Evolutionary conservation across 64 coral and sea anemone genomes (phyloP), one percentile per base, ranked within the genome.

Genomic region (Orbicella faveolata): DNA sequence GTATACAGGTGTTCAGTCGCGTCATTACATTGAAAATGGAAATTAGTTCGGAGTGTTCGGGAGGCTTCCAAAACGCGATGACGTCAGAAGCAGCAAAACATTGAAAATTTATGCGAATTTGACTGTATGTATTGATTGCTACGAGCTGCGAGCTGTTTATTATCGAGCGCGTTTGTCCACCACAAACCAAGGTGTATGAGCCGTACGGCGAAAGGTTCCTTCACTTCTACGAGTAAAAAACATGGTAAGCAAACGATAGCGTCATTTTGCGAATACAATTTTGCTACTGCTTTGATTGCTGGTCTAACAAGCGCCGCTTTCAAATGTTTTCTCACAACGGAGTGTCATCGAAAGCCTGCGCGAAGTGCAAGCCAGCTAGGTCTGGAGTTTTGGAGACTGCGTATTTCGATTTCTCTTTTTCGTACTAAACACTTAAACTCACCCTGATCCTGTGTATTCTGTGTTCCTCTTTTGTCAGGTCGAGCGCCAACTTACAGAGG

Each of bases 401-500:
- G 25, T 26, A 6, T 67, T 70, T 23, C 2, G 7, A 70, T 25
- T 69, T 70, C 9, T 25, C 9, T 2, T 21, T 70, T 23, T 21
- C 67, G 9, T 26, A 7, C 10, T 26, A 1, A 70, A 23, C 6
- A n/a, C 20, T 23, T 70, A 9, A 7, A 25, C 67, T 70, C 21
- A 23, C 20, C 10, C 21, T 70, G 25, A n/a, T 26, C 1, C 64
- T 11, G 67, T 67, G 14, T 21, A 20, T 19, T 7, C 7, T 2
- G 21, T 51, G 30, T 41, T 34, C 26, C 39, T 30, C 20, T 39
- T 36, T 61, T 35, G 72, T 72, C 63, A 92, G 90, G 66, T 83
- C 39, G 90, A 92, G 20, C 86, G 75, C 30, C 26, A 92, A 21
- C 90, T 92, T 16, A 73, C 90, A 11, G 83, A 87, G 19, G 90